Conservation (phyloP, 2,113 vertebrate species). For the Engraulis encrasicolus region DNA sequence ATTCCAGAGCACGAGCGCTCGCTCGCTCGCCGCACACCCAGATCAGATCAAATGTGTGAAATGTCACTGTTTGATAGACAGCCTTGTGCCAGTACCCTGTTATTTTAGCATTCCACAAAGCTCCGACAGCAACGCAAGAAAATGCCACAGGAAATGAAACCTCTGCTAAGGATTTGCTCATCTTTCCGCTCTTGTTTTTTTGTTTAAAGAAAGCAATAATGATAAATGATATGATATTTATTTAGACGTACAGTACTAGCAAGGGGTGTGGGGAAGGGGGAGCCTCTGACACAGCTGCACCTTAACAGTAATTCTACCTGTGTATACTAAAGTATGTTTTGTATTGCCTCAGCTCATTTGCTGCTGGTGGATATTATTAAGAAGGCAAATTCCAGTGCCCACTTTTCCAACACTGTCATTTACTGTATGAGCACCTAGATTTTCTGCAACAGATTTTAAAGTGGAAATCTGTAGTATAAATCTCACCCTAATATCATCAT, state of each 20-base stretch:
- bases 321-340: background rate
- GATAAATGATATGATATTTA: constrained; percentile 67
- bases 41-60: constrained; percentile 18
- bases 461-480: background rate
- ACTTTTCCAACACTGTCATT: too few relatives aligned
- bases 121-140: background rate
- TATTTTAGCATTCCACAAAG: background rate
- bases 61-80: constrained; percentile 17
- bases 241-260: constrained; percentile 45
- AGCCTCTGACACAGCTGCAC: background rate
- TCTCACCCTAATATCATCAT: background rate
- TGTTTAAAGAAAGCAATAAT: constrained; percentile 70
- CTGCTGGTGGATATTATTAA: background rate
- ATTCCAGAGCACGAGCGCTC: background rate
- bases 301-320: background rate
- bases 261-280: background rate
- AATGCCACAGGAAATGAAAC: constrained; percentile 9
- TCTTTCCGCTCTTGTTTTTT: constrained; percentile 58
- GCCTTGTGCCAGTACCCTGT: background rate
- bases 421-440: too few relatives aligned
- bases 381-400: background rate
- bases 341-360: background rate
- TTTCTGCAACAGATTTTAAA: background rate
- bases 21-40: background rate
- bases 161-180: constrained; percentile 5